Evolutionary conservation across 2,113 vertebrate genomes (phyloP), one percentile per base, ranked within the genome.

Genomic region (Calypte anna): DNA sequence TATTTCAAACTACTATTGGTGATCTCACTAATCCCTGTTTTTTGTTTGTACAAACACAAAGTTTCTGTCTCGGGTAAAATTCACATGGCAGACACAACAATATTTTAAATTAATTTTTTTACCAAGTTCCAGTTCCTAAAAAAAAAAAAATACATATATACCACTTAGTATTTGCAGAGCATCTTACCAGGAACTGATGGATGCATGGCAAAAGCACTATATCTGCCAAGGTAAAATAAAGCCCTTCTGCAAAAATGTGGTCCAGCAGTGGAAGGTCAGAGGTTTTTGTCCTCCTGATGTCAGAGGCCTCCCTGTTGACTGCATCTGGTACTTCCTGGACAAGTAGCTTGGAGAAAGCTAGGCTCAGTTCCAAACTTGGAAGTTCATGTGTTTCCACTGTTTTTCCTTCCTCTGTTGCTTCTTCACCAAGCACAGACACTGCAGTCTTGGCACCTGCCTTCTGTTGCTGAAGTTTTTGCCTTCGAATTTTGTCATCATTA

Each of bases 141-240:
- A 63, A 38, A 80, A 63, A 50, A 54, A 53, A 14, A 54, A 16
- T 14, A 38, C 5, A 89, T 3, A 8, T 2, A 51, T 10, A 44
- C 21, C 50, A 74, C 40, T 33, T 36, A 38, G 2, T 57, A 24
- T 36, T 14, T 46, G 21, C 27, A 62, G 44, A 91, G 67, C 9
- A 8, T 38, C 98, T 99, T 98, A 99, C 99, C 98, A 99, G 96
- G 96, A 99, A 99, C 36, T 98, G 98, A 97, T 99, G 97, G 92
- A 99, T 96, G 93, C 99, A 99, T 2, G 99, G 99, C 66, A 99
- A 96, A 81, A 99, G 98, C 84, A 99, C 99, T 15, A 99, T 93
- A 91, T 99, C 99, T 18, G 99, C 98, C 95, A 99, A 96, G 19
- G 99, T 99, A 97, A 99, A 99, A 97, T 98, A 99, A 40, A 99